phyloP scores from a whole-genome alignment of 2,888 invertebrate genomes.

The Mactromeris polynyma region DNA sequence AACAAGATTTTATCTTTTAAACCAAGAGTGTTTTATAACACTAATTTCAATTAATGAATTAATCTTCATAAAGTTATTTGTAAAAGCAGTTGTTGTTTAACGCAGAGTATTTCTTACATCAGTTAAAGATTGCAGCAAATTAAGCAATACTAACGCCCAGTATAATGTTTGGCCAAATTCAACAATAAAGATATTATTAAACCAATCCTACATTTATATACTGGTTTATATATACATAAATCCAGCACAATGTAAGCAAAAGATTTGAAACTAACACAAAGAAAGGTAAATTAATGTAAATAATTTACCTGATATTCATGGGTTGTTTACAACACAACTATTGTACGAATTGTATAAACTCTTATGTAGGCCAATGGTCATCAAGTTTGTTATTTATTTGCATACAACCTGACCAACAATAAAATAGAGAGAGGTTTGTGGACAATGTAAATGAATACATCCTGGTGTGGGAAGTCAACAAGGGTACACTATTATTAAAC shows the following conservation, averaged over 20 bases:
- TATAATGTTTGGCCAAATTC: not conserved
- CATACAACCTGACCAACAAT: not conserved
- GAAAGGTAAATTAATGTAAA: slow-evolving; percentile 10
- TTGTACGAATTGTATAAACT: not conserved
- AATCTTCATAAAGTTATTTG: not conserved
- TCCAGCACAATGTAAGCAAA: not conserved
- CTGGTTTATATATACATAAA: not conserved
- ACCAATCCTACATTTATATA: slow-evolving; percentile 5
- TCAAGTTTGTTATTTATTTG: slow-evolving; percentile 7
- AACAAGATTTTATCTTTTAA: not conserved
- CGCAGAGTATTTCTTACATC: not conserved
- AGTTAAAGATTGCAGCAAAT: not conserved
- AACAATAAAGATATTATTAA: not conserved
- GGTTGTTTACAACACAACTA: not conserved
- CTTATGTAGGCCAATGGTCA: not conserved
- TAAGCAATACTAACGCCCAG: not conserved
- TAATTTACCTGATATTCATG: not conserved
- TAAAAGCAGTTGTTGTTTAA: not conserved
- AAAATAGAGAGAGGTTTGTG: not conserved
- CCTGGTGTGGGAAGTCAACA: not conserved
- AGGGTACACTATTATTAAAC: not conserved
- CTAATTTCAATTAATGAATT: not conserved
- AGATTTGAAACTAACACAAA: not conserved
- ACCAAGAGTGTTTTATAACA: not conserved
- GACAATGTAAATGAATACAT: not conserved